These are phyloP conservation scores for Cnemophilus loriae DNA, from an alignment of 2,113 vertebrate species.

Conservation along the genomic window DNA sequence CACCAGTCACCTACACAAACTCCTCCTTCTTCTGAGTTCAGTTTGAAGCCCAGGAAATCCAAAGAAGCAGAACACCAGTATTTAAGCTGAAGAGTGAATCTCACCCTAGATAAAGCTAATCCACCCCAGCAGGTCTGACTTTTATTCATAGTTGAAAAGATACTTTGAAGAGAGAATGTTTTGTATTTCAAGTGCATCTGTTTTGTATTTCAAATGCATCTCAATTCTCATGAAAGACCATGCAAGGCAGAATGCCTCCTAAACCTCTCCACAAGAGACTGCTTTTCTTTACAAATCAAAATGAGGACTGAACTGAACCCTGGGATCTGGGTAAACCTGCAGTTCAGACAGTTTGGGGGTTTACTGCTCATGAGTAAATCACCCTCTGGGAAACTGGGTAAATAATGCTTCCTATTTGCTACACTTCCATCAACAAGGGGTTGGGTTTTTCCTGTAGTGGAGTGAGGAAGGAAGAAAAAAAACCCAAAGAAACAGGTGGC, in stretches of 20 bases:
- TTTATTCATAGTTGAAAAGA: background rate
- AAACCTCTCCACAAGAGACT: background rate
- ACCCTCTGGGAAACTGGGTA: background rate
- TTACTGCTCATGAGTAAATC: background rate
- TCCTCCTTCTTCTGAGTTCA: background rate
- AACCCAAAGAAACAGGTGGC: background rate
- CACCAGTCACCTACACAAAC: background rate
- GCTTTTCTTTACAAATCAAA: background rate
- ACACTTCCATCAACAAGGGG: background rate
- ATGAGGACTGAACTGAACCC: background rate
- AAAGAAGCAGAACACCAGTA: background rate
- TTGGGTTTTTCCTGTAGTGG: background rate
- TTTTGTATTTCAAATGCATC: background rate
- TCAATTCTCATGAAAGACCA: background rate
- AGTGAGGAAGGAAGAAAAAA: background rate
- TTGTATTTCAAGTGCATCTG: background rate
- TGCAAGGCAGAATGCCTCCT: background rate
- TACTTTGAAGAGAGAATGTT: background rate
- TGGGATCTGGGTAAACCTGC: background rate
- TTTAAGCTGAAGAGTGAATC: background rate
- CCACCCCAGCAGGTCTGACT: background rate
- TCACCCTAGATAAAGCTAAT: slow-evolving; percentile 17
- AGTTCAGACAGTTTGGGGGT: background rate
- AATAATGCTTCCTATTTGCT: background rate
- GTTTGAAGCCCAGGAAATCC: background rate